These are phyloP conservation scores for Crocidura indochinensis DNA, from an alignment of 2,797 vertebrate genomes.

Conservation along the genomic window DNA sequence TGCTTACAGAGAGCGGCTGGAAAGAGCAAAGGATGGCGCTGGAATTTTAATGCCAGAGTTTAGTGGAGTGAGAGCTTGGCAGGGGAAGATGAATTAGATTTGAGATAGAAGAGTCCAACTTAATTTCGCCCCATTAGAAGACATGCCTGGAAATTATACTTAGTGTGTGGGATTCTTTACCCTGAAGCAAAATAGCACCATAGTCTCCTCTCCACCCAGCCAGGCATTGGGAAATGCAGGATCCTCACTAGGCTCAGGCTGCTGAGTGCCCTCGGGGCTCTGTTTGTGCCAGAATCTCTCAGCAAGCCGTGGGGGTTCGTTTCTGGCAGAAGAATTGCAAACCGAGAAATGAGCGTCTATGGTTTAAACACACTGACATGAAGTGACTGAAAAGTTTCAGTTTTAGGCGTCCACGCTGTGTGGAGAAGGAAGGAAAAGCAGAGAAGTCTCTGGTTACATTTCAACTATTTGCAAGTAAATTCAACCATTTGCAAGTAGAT, in stretches of 20 bases:
- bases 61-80: constrained; percentile 60
- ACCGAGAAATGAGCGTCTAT: constrained; percentile 38
- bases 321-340: constrained; percentile 62
- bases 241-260: not conserved
- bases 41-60: constrained; percentile 79
- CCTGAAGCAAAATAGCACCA: constrained; percentile 42
- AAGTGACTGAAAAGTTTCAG: constrained; percentile 39
- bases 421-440: constrained; percentile 20
- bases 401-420: constrained; percentile 20
- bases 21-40: constrained; percentile 71
- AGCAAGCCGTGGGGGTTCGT: constrained; percentile 30
- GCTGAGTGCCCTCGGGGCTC: constrained; percentile 37
- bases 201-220: constrained; percentile 21
- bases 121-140: constrained; percentile 78
- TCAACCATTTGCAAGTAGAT: constrained; percentile 42
- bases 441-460: constrained; percentile 9
- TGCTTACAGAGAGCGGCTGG: constrained; percentile 74
- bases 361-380: constrained; percentile 44
- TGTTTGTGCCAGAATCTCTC: constrained; percentile 61
- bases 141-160: constrained; percentile 79
- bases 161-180: constrained; percentile 79
- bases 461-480: constrained; percentile 43
- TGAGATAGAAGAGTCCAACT: constrained; percentile 79
- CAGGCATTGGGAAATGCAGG: not conserved
- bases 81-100: constrained; percentile 83